Base-by-base conservation (phyloP, 2,797 vertebrate species). In the Brotula barbata region DNA sequence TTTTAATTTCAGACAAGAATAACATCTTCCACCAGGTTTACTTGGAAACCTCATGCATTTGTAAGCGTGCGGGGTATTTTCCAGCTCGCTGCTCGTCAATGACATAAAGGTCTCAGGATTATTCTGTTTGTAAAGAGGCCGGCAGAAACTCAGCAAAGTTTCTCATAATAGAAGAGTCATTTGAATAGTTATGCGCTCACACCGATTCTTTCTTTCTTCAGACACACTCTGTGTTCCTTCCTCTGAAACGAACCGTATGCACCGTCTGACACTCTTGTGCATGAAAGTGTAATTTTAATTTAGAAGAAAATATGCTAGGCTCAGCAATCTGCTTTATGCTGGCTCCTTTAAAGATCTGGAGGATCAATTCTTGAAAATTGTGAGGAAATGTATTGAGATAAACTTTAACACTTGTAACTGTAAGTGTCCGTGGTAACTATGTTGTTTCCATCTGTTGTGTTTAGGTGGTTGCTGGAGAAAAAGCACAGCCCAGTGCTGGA, bases 401-500 rank as follows among this genome's bases (percentile, higher is more conserved):
- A n/a, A n/a, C n/a, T n/a, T n/a, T n/a, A n/a, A n/a, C n/a, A n/a
- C n/a, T n/a, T n/a, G n/a, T n/a, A n/a, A n/a, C n/a, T n/a, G n/a
- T n/a, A n/a, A n/a, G n/a, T n/a, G n/a, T n/a, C n/a, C n/a, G n/a
- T n/a, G n/a, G n/a, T n/a, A n/a, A 64, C 19, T 66, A 1, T 73
- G 50, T 68, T 52, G 10, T 76, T 52, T 79, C 37, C 83, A 6
- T 58, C 33, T 73, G 49, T 42, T 70, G 28, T 79, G 39, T 65
- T 50, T 50, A 92, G 92, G 88, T 87, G 78, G 78, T 46, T 80
- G 50, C 77, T 62, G 70, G 73, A 85, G 83, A 57, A 57, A 73
- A 73, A 77, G 68, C 69, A 88, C 76, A 87, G 87, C 87, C 77
- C 88, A 91, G 79, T 90, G 88, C 90, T 92, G 91, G 91, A 92